phyloP scores from a whole-genome alignment of 2,113 vertebrate species.

The Piaya cayana region DNA sequence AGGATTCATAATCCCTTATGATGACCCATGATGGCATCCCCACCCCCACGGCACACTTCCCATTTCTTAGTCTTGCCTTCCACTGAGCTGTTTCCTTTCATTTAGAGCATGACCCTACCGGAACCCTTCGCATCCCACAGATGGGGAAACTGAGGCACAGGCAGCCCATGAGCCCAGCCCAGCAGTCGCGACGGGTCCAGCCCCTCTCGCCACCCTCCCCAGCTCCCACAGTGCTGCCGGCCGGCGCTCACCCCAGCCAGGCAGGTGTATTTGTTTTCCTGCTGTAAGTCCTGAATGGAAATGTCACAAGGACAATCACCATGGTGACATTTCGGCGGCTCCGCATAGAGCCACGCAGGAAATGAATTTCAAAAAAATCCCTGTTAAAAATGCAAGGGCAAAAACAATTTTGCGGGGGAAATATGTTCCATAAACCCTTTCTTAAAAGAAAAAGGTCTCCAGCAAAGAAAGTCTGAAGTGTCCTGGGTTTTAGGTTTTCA shows the following conservation, averaged over 20 bases:
- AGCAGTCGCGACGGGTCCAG: rapidly evolving
- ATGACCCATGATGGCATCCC: neutral
- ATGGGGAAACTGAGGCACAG: neutral
- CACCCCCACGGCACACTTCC: neutral
- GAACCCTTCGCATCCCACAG: neutral
- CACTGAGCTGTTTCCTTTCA: neutral
- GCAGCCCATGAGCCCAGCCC: rapidly evolving
- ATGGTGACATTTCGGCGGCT: slow-evolving; percentile 62
- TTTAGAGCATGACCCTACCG: rapidly evolving
- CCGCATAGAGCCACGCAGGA: neutral
- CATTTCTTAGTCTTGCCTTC: neutral
- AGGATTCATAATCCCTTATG: neutral
- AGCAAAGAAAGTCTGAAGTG: neutral
- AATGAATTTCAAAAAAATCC: slow-evolving; percentile 59
- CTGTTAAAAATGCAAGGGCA: slow-evolving; percentile 54
- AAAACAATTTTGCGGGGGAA: slow-evolving; percentile 46
- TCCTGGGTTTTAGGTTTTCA: neutral
- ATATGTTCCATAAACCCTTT: neutral
- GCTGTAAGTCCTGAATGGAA: slow-evolving; percentile 11
- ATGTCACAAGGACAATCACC: slow-evolving; percentile 65
- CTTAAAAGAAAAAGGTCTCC: neutral
- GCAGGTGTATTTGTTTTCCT: neutral
- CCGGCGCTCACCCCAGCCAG: neutral
- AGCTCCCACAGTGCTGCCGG: neutral
- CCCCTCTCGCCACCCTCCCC: neutral